Evolutionary conservation across 1,140 invertebrate genomes (phyloP).

Genomic region (Orius laevigatus): DNA sequence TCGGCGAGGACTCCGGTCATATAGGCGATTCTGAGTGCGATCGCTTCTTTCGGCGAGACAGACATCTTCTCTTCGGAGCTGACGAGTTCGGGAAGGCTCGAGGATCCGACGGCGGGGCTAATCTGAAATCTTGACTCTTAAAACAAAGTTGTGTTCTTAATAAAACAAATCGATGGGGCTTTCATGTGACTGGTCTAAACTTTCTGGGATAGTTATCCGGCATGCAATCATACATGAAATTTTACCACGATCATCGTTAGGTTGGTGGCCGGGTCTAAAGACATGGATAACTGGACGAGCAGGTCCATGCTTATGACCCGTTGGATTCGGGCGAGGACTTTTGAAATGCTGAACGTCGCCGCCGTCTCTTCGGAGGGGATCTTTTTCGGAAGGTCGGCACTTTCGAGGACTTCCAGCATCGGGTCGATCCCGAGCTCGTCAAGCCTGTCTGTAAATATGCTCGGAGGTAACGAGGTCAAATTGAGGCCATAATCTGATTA

Average conservation of each 20-base stretch:
- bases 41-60: slow-evolving; percentile 10
- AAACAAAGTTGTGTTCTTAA: no score
- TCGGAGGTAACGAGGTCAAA: not conserved
- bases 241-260: slow-evolving; percentile 16
- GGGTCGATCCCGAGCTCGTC: slow-evolving; percentile 19
- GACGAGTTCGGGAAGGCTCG: slow-evolving; percentile 18
- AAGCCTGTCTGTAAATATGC: slow-evolving; percentile 15
- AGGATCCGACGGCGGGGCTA: slow-evolving; percentile 12
- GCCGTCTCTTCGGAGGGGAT: slow-evolving; percentile 13
- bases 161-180: not conserved
- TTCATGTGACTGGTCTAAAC: not conserved
- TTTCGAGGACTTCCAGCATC: slow-evolving; percentile 14
- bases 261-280: slow-evolving; percentile 14
- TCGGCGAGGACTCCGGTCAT: slow-evolving; percentile 17
- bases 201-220: not conserved
- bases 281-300: slow-evolving; percentile 16
- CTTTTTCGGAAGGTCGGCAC: slow-evolving; percentile 9
- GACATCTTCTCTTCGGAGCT: slow-evolving; percentile 5
- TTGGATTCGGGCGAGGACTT: slow-evolving; percentile 18
- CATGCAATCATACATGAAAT: not conserved
- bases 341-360: slow-evolving; percentile 14
- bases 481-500: slow-evolving; percentile 21
- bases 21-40: slow-evolving; percentile 15
- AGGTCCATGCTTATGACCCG: slow-evolving; percentile 20
- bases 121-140: slow-evolving; percentile 9